Evolutionary conservation across 2,113 vertebrate species (phyloP), one percentile per base, ranked within the genome.

Genomic region (Poeciliopsis prolifica): DNA sequence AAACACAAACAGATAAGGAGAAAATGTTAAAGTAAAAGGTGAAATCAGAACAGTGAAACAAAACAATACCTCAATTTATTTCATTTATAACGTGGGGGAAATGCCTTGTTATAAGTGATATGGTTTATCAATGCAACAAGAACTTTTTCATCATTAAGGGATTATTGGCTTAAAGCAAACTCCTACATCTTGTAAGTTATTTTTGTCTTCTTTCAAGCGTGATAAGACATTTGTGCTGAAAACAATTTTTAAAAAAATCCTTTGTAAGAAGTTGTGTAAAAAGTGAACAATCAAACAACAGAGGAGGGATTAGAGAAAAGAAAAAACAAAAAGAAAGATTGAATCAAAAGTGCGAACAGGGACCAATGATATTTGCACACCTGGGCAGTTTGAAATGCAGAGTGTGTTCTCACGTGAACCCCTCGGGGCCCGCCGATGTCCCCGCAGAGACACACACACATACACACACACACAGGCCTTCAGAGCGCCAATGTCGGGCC

Each of bases 401-500:
- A 77, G 40, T 68, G 60, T 22, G 58, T 1, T 1, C 51, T 22
- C 74, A 79, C 68, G 60, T 64, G 77, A 82, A 88, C 83, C 79
- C 70, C 54, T 75, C 13, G 42, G 51, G 72, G 74, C 69, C 58
- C 40, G 37, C 61, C 71, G 68, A 42, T 60, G 63, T 83, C 79
- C 78, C 81, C 64, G 65, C 61, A 73, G 78, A 87, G 70, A 37
- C 35, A 37, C 35, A 11, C 10, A 11, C 35, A 2, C 35, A 37
- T 10, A 37, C 35, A 3, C 35, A 12, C 10, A 2, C 9, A 37
- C 81, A 71, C 60, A 2, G 79, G 83, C 73, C 84, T 63, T 78
- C 35, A 70, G 65, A 79, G 79, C 74, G 81, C 84, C 85, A 82
- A 37, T 54, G 80, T 72, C 87, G 82, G 88, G 89, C 70, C 84